These are phyloP conservation scores for Girardinichthys multiradiatus DNA, from an alignment of 2,113 vertebrate genomes.

Conservation along the genomic window DNA sequence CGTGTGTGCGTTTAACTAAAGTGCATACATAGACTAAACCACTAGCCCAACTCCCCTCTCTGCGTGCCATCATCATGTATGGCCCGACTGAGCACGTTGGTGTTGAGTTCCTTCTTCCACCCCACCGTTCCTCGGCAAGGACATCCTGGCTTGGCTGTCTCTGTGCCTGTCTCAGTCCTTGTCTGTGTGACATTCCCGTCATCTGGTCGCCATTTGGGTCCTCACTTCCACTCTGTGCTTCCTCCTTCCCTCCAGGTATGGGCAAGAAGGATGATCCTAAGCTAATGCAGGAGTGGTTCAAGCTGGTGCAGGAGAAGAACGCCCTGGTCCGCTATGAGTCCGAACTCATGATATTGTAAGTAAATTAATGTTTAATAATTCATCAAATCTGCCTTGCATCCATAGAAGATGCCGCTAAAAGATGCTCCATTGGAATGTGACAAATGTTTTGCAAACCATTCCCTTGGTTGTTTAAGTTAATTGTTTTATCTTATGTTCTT, in stretches of 20 bases:
- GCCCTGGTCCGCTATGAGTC: constrained; percentile 98
- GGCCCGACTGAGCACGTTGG: constrained; percentile 30
- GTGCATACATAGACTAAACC: constrained; percentile 25
- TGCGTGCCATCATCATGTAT: constrained; percentile 34
- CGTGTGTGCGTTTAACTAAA: constrained; percentile 19
- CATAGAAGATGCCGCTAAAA: neutral
- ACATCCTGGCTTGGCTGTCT: constrained; percentile 80
- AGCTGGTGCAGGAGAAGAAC: constrained; percentile 98
- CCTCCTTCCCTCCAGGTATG: constrained; percentile 87
- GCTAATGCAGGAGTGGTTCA: constrained; percentile 99
- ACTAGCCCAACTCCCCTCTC: constrained; percentile 67
- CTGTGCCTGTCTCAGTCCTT: constrained; percentile 63
- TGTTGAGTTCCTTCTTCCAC: constrained; percentile 53
- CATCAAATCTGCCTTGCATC: neutral
- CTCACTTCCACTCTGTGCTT: constrained; percentile 44
- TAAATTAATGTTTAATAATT: constrained; percentile 31
- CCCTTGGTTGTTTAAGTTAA: no score
- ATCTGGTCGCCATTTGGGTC: neutral
- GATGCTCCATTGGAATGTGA: neutral
- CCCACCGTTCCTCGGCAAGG: constrained; percentile 60
- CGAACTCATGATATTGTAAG: constrained; percentile 99
- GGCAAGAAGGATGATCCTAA: constrained; percentile 98
- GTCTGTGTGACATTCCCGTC: constrained; percentile 34
- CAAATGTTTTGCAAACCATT: neutral
- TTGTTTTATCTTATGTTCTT: neutral